Base-by-base conservation (phyloP, 1,140 invertebrate genomes). In the Drosophila rhopaloa region DNA sequence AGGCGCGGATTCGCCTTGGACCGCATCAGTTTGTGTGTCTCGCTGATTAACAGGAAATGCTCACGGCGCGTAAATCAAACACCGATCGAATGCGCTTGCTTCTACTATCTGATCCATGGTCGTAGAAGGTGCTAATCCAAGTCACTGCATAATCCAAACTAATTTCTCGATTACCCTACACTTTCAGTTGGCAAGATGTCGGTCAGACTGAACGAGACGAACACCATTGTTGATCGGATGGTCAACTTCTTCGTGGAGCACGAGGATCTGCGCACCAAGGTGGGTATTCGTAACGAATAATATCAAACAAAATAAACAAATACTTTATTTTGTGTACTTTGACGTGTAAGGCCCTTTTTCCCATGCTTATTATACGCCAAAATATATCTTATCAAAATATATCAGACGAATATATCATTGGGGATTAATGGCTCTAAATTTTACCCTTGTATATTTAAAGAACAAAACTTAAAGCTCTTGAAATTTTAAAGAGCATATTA, bases 241-340 rank as follows among this genome's bases (percentile, higher is more conserved):
- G 91, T 92, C 43, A 92, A 92, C 72, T 92, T 92, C 65, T 91
- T 92, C 58, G 91, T 92, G 60, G 90, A 91, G 65, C 90, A 92
- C 66, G 91, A 92, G 76, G 91, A 92, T 79, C 51, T 91, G 66
- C 90, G 90, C 54, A 91, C 90, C 40, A 91, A 92, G 83, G 83
- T 88, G 41, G 56, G 41, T 62, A 10, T 53, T 14, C 1, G 0
- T 35, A 43, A 6, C 7, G 2, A n/a, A n/a, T n/a, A n/a, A 43
- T 7, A 8, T 2, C 1, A 50, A 16, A 14, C 0, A 2, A 3
- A 40, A 41, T 7, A 16, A 16, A 16, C 5, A 16, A 16, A 16
- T 7, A 14, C 2, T 32, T 7, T 7, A 32, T 32, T 32, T 32
- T 8, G 0, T 32, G 6, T 32, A 32, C 29, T 38, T 24, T 24